phyloP scores from a whole-genome alignment of 1,140 invertebrate genomes.

The Pseudomyrmex concolor region DNA sequence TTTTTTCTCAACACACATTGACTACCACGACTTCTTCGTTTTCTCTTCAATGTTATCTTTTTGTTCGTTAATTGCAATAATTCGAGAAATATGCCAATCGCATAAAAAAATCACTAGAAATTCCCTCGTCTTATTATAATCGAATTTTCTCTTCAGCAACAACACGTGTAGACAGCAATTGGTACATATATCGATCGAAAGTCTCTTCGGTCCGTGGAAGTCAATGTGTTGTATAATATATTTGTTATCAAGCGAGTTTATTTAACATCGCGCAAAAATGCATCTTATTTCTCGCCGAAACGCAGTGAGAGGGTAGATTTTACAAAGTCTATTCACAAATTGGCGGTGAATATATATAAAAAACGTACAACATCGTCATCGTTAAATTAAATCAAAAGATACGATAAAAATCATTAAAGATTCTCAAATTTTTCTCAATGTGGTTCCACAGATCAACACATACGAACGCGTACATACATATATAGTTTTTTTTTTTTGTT shows the following conservation, averaged over 20 bases:
- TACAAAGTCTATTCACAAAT: neutral
- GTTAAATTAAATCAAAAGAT: conserved; percentile 16
- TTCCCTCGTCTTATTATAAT: neutral
- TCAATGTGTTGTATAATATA: neutral
- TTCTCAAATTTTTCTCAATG: conserved; percentile 30
- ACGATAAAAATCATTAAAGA: conserved; percentile 33
- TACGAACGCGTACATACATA: conserved; percentile 52
- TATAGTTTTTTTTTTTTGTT: neutral
- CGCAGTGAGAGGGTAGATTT: neutral
- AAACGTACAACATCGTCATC: neutral
- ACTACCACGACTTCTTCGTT: conserved; percentile 3
- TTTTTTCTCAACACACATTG: conserved; percentile 30
- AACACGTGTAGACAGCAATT: neutral
- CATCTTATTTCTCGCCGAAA: neutral
- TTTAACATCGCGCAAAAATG: neutral
- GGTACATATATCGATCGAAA: neutral
- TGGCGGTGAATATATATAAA: neutral
- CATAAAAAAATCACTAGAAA: conserved; percentile 10
- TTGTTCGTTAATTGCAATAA: conserved; percentile 27
- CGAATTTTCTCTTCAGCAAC: neutral
- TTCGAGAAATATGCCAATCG: conserved; percentile 23
- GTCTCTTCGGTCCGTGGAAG: neutral
- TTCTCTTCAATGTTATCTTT: conserved; percentile 10
- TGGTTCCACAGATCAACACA: conserved; percentile 57
- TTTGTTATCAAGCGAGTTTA: neutral